Base-by-base conservation (phyloP, 1,140 invertebrate genomes). In the Anoplolepis gracilipes region DNA sequence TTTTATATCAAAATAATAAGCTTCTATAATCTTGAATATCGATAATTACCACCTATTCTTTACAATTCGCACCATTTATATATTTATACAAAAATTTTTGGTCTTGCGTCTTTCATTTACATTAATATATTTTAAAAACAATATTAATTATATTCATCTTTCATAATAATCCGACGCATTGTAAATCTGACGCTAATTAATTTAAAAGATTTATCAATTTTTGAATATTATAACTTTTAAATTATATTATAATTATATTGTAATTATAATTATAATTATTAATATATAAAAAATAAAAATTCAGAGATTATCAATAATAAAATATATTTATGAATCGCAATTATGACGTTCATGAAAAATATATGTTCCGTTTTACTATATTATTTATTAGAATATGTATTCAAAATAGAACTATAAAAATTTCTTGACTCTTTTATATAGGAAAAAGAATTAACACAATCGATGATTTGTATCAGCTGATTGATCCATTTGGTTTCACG, bases 261-360 rank as follows among this genome's bases (percentile, higher is more conserved):
- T n/a, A n/a, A n/a, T n/a, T n/a, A n/a, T n/a, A 72, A 53, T 64
- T n/a, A 33, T 64, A 62, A 10, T 22, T 39, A 75, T 55, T 55
- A 55, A 73, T 57, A 57, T 57, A n/a, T n/a, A 22, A 57, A n/a
- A 57, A 57, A 42, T 42, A 42, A 42, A 10, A 13, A 46, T 28
- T 72, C 1, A 3, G 13, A 6, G 5, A 4, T 46, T 5, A 25
- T 57, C 33, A 57, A 57, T 4, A 57, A 25, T 57, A 25, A 57
- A 75, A 25, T 10, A 13, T 1, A 19, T 57, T 36, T 8, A 59
- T 25, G 25, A 57, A 57, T 10, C n/a, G n/a, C n/a, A 57, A 57
- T 57, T 57, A 36, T 1, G 19, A 30, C 1, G 2, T 36, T 75
- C 5, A 57, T 19, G 6, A 39, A 36, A 36, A 36, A 36, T 13